Conservation (phyloP, 2,888 invertebrate species). For the Syrphus vitripennis region DNA sequence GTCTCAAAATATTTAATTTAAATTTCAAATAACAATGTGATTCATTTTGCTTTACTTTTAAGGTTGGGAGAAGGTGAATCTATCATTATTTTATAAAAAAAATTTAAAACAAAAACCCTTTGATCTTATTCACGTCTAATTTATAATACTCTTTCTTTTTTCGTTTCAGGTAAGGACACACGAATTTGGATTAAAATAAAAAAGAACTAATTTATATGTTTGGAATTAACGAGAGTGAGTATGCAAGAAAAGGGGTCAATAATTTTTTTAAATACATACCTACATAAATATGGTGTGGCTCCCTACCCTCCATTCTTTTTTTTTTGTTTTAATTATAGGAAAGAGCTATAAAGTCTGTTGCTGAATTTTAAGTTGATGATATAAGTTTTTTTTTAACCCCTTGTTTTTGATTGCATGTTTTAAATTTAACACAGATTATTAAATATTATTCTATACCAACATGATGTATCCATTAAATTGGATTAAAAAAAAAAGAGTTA, state of each 20-base stretch:
- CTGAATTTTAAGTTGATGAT: neutral
- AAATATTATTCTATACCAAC: no score
- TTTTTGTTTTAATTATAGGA: neutral
- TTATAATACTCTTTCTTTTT: neutral
- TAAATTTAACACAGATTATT: no score
- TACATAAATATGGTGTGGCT: neutral
- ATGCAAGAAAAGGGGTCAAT: neutral
- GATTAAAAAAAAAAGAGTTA: no score
- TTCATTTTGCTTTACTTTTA: neutral
- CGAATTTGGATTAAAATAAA: neutral
- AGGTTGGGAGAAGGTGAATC: neutral
- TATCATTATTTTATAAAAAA: neutral
- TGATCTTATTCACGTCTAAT: slow-evolving; percentile 1
- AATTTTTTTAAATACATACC: neutral
- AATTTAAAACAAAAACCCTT: slow-evolving; percentile 6
- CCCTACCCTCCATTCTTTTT: neutral
- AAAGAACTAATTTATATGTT: neutral
- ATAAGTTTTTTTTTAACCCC: no score
- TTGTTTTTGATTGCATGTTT: no score
- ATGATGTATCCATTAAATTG: no score
- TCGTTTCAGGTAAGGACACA: slow-evolving; percentile 30
- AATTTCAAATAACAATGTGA: slow-evolving; percentile 1
- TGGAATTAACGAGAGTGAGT: neutral
- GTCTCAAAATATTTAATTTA: slow-evolving; percentile 1
- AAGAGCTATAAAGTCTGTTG: neutral